Base-by-base conservation (phyloP, 1,140 invertebrate genomes). In the Papilio dardanus region DNA sequence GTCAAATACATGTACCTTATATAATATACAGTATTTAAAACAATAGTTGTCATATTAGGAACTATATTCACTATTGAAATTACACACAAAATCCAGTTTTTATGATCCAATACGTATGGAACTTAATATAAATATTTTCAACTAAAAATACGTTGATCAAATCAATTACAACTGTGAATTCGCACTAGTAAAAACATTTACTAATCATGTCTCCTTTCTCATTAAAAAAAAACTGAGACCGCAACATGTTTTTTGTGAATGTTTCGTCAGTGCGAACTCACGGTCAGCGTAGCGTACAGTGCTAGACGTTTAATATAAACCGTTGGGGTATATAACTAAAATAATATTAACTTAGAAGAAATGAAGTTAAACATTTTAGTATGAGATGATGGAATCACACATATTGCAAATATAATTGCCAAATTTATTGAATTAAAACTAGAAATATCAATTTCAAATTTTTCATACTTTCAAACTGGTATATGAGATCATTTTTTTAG, bases 301-400 rank as follows among this genome's bases (percentile, higher is more conserved):
- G 1, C 21, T 58, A 28, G 10, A 24, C 10, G 7, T 74, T 37
- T 66, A 80, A 80, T 77, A 54, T 46, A 78, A 75, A 81, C 78
- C 77, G 81, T 77, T 77, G 76, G 78, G 74, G 75, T 66, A 81
- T 80, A 77, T 75, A 88, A 87, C 86, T 88, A 90, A 91, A 91
- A 91, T 88, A 71, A 83, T 79, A 76, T 85, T 86, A 91, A 91
- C 87, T 91, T 90, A 87, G 78, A 85, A 75, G 74, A 74, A 35
- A 76, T 74, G 77, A 89, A 91, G 88, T 90, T 86, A 91, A 84
- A 86, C 81, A 89, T 89, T 89, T 89, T 88, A 90, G 88, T 81
- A 75, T 66, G 67, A n/a, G 69, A 73, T 78, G 37, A 77, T 74
- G 31, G 28, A 67, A 69, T 19, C 68, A 79, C 77, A 78, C 73